Percentiles rank a stretch among this genome's conserved stretches.
These are phyloP conservation scores for Bungarus multicinctus DNA, from an alignment of 2,113 vertebrate species.

Conservation along the genomic window DNA sequence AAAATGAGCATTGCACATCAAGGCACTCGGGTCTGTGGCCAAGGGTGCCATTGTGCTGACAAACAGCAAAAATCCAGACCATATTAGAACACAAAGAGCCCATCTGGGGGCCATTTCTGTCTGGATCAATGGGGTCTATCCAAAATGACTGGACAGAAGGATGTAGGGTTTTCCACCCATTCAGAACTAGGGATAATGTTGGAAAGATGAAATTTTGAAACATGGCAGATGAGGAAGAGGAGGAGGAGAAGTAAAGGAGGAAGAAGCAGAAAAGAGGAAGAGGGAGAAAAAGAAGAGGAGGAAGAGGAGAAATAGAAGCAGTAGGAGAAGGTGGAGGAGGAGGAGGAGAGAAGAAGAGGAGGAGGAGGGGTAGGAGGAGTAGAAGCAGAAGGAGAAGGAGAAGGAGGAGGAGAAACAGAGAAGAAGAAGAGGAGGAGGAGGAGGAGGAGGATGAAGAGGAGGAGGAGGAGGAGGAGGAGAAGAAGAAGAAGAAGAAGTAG, in stretches of 20 bases:
- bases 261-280: too few species aligned
- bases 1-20: neutral
- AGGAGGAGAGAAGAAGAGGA: neutral
- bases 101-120: neutral
- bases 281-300: neutral
- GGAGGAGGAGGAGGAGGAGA: fast-evolving
- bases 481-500: fast-evolving
- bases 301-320: neutral
- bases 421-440: neutral
- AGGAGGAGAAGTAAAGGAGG: neutral
- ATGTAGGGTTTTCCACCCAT: neutral
- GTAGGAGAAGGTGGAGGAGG: fast-evolving
- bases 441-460: fast-evolving
- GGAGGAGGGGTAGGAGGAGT: fast-evolving
- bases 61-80: neutral
- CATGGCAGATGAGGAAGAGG: neutral
- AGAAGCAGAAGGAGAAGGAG: too few species aligned
- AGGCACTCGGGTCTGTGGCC: neutral
- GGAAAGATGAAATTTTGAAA: neutral
- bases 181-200: neutral
- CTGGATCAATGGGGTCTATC: neutral
- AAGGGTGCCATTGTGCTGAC: neutral
- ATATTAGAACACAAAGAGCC: neutral
- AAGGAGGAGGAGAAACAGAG: fast-evolving
- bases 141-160: neutral